Evolutionary conservation across 1,140 invertebrate species (phyloP), one percentile per base, ranked within the genome.

Genomic region (Copidosoma floridanum): DNA sequence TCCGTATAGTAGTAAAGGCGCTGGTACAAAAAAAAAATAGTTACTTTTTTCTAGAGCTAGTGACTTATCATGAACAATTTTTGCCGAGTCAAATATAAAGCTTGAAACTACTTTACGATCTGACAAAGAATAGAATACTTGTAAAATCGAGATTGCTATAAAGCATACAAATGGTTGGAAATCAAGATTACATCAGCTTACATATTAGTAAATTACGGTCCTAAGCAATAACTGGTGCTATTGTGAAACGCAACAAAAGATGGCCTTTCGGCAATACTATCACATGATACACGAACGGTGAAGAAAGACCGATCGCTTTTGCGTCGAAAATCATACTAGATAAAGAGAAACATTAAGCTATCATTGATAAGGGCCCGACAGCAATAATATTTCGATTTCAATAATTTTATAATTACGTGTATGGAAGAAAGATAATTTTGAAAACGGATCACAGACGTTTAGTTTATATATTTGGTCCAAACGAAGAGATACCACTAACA

Each of bases 401-500:
- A n/a, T n/a, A n/a, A n/a, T n/a, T n/a, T 21, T 46, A 46, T 46
- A 21, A 77, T 80, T 86, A 81, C 65, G 50, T 87, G 3, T 78
- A 71, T 65, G 83, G 84, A 24, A 50, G 73, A 14, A 46, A 68
- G 54, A 79, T 81, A 66, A 67, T 56, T 18, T 43, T 78, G 5
- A 40, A 66, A 11, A 78, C 71, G 16, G 79, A 79, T 59, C 75
- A 81, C 43, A 69, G 76, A 59, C 71, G 76, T 4, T 54, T 81
- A 21, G 18, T 67, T 6, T 23, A 29, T 21, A 32, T 59, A 2
- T 59, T 59, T n/a, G 38, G 40, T 2, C 21, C 29, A 2, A 32
- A 59, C 48, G 21, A 69, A 66, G 56, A 40, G 38, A 59, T 59
- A 47, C 43, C 58, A 41, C 18, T 67, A 53, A 57, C 40, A 54